A percentile compares a stretch with the other conserved stretches of the same genome.
Conservation (phyloP, 1,140 invertebrate species). For the Drosophila pseudoobscura region DNA sequence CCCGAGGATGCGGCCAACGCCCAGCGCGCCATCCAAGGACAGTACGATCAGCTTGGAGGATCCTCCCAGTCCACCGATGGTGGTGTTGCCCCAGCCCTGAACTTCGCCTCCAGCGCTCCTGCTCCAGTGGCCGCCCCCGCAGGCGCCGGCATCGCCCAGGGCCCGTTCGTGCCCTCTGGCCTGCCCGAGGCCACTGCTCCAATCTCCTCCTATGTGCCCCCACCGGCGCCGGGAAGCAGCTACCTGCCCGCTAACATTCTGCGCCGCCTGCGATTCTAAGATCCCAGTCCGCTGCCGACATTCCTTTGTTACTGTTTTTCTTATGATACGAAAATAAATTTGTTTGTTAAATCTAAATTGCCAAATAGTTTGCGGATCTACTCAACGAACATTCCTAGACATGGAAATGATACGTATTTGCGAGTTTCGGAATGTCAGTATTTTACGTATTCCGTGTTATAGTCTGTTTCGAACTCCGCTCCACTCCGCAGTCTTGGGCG, state of each 20-base stretch:
- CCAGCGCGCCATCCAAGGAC: conserved; percentile 58
- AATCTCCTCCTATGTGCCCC: conserved; percentile 47
- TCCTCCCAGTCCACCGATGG: conserved; percentile 47
- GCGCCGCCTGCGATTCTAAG: conserved; percentile 56
- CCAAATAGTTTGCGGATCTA: conserved; percentile 42
- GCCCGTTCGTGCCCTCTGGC: conserved; percentile 10
- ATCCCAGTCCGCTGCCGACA: conserved; percentile 2
- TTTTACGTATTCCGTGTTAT: conserved; percentile 15
- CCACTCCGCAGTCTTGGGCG: background rate
- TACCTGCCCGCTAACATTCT: conserved; percentile 72
- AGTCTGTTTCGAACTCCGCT: conserved; percentile 2
- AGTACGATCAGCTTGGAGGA: conserved; percentile 63
- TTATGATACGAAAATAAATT: conserved; percentile 64
- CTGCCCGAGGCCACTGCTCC: conserved; percentile 40
- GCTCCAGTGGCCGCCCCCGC: conserved; percentile 16
- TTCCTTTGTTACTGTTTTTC: conserved; percentile 38
- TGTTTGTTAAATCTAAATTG: conserved; percentile 59
- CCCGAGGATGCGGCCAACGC: conserved; percentile 63
- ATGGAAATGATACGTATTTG: conserved; percentile 41
- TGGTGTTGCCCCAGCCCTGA: conserved; percentile 57
- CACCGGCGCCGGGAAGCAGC: conserved; percentile 38
- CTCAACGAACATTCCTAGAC: conserved; percentile 49
- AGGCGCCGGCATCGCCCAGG: background rate
- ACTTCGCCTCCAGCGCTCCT: conserved; percentile 52
- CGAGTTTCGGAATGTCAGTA: conserved; percentile 50